Evolutionary conservation across 2,888 invertebrate species (phyloP).

Genomic region (Zelleria hepariella): DNA sequence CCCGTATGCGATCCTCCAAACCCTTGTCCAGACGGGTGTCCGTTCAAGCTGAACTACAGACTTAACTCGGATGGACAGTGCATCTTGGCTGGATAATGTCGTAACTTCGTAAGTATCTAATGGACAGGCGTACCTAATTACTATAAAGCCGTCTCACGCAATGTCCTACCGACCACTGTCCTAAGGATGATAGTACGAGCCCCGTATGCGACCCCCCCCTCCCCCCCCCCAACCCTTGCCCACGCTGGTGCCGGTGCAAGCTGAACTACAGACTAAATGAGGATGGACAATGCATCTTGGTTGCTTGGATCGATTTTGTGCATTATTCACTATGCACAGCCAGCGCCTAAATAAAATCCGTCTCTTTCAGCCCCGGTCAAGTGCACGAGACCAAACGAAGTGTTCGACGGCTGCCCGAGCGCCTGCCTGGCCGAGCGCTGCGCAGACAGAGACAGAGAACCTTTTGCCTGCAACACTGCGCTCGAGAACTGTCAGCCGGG

Average conservation of each 20-base stretch:
- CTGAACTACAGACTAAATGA: not conserved
- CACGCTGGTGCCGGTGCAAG: not conserved
- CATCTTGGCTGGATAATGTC: too few species aligned
- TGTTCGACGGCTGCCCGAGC: conserved; percentile 26
- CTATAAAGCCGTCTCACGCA: not conserved
- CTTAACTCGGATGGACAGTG: too few species aligned
- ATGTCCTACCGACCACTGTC: conserved; percentile 17
- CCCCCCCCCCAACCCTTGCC: too few species aligned
- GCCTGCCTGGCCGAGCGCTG: conserved; percentile 28
- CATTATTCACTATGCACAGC: not conserved
- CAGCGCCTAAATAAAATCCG: not conserved
- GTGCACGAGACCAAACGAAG: conserved; percentile 31
- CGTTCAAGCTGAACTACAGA: too few species aligned
- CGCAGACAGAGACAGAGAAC: conserved; percentile 19
- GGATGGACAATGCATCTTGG: too few species aligned
- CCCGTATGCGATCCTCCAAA: too few species aligned
- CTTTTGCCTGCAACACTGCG: conserved; percentile 24
- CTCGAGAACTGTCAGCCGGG: conserved; percentile 29
- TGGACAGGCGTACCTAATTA: too few species aligned
- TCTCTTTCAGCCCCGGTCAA: conserved; percentile 22
- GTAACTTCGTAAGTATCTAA: too few species aligned
- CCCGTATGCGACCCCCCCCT: not conserved
- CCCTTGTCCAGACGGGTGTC: too few species aligned
- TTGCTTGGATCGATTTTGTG: too few species aligned
- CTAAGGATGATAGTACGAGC: conserved; percentile 17